Percentiles rank a stretch among this genome's conserved stretches.
phyloP scores from a whole-genome alignment of 1,140 invertebrate species.

The Sminthurinus signatus region DNA sequence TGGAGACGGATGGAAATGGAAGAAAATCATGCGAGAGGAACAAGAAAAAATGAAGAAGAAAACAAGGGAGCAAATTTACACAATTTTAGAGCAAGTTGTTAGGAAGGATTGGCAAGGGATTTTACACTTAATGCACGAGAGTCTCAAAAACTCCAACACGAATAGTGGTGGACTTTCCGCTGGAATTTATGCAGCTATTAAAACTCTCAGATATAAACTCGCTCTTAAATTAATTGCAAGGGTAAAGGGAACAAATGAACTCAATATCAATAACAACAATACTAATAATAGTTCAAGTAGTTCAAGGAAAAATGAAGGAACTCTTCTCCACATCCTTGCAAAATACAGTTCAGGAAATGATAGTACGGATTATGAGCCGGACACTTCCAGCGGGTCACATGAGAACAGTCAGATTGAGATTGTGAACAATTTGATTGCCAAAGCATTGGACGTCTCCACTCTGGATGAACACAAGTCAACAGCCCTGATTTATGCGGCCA shows the following conservation, averaged over 20 bases:
- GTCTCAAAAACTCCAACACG: constrained; percentile 41
- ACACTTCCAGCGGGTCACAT: too few species aligned
- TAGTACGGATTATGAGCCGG: too few species aligned
- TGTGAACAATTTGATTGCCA: constrained; percentile 14
- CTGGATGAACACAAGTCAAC: constrained; percentile 47
- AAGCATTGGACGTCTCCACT: constrained; percentile 31
- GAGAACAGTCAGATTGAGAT: not conserved
- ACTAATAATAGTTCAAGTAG: too few species aligned
- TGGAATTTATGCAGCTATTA: constrained; percentile 46
- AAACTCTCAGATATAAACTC: constrained; percentile 47
- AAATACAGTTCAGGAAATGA: constrained; percentile 32
- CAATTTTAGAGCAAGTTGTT: constrained; percentile 43
- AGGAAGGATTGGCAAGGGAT: constrained; percentile 46
- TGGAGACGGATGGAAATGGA: constrained; percentile 21
- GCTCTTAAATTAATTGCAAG: constrained; percentile 46
- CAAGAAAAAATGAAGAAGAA: constrained; percentile 36
- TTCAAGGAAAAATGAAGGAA: constrained; percentile 6
- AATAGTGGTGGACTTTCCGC: constrained; percentile 35
- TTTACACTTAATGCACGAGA: constrained; percentile 44
- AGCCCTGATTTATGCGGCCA: constrained; percentile 48
- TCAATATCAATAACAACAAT: not conserved
- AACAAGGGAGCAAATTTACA: constrained; percentile 42
- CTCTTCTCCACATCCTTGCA: constrained; percentile 44
- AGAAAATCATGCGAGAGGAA: not conserved
- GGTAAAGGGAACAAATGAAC: constrained; percentile 21